Percentiles rank a stretch among this genome's conserved stretches.
Conservation (phyloP, 2,113 vertebrate genomes). For the Hyla sarda region DNA sequence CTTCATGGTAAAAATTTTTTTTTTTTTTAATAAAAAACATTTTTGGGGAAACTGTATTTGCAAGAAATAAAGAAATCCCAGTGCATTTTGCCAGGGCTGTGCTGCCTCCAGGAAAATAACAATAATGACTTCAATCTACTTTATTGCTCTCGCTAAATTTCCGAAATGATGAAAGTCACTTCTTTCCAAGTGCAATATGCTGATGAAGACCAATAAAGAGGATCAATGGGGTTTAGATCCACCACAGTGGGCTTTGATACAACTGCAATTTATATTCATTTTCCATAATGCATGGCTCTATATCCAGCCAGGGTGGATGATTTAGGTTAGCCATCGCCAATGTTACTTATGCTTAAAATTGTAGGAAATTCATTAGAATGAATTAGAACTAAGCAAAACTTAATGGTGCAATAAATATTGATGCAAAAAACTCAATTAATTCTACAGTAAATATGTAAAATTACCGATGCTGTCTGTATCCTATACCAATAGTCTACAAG, state of each 20-base stretch:
- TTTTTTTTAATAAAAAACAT: not conserved
- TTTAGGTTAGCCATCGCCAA: not conserved
- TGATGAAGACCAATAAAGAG: not conserved
- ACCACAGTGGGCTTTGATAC: not conserved
- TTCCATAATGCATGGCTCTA: not conserved
- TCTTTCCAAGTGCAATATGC: constrained; percentile 1
- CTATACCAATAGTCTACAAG: too few species aligned
- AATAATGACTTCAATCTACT: constrained; percentile 1
- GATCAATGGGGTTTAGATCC: not conserved
- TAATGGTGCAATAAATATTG: not conserved
- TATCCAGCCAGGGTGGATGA: not conserved
- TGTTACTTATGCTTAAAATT: not conserved
- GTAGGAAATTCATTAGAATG: not conserved
- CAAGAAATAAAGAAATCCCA: not conserved
- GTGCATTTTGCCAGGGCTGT: not conserved
- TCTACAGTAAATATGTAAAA: not conserved
- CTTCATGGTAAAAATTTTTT: not conserved
- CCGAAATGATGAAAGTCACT: constrained; percentile 2
- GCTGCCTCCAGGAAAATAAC: not conserved
- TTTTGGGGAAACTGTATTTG: not conserved
- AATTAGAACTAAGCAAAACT: not conserved
- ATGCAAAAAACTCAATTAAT: not conserved
- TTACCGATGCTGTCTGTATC: too few species aligned
- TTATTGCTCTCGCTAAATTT: constrained; percentile 1
- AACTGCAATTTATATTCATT: not conserved